A percentile compares a stretch with the other conserved stretches of the same genome.
phyloP scores from a whole-genome alignment of 2,797 vertebrate species.

The Sebastes taczanowskii region DNA sequence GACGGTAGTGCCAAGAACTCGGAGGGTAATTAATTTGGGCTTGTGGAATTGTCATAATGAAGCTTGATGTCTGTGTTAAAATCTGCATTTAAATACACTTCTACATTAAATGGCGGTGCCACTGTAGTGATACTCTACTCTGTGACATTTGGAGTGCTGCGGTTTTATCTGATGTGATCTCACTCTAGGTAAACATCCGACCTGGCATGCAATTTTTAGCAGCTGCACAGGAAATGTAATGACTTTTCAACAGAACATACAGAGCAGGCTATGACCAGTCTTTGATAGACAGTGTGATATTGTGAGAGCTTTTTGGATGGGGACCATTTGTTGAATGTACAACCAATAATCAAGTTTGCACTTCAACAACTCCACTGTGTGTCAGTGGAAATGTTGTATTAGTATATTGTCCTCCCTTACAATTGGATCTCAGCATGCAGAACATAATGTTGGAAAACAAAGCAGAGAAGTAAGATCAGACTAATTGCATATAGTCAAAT shows the following conservation, averaged over 20 bases:
- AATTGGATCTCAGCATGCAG: not conserved
- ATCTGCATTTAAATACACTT: constrained; percentile 43
- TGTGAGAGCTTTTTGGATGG: not conserved
- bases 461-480: not conserved
- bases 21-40: no score
- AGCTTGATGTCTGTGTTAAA: constrained; percentile 14
- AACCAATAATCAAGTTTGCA: not conserved
- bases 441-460: not conserved
- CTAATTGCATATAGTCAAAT: not conserved
- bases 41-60: constrained; percentile 27
- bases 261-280: not conserved
- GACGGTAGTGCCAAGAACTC: not conserved
- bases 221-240: constrained; percentile 63
- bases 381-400: not conserved
- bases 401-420: not conserved
- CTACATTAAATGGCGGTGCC: constrained; percentile 22
- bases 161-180: constrained; percentile 68
- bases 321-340: not conserved
- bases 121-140: constrained; percentile 36
- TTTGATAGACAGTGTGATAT: not conserved
- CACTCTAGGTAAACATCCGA: constrained; percentile 73
- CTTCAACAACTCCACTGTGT: not conserved
- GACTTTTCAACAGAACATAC: constrained; percentile 27
- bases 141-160: constrained; percentile 17
- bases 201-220: constrained; percentile 59